Evolutionary conservation across 2,888 invertebrate species (phyloP), one percentile per base, ranked within the genome.

Genomic region (Papilio protenor): DNA sequence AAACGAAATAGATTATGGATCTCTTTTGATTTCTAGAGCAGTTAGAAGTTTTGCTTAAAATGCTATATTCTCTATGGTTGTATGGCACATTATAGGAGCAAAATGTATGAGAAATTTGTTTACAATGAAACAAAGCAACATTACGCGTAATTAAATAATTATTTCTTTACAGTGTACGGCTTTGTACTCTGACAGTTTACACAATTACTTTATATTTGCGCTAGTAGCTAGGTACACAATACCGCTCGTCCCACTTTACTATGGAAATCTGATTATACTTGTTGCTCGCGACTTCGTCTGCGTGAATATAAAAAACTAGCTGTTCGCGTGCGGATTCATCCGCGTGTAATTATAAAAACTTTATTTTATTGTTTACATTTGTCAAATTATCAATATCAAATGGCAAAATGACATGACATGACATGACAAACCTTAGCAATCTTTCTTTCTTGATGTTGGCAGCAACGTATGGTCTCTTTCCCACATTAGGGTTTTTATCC

Each of bases 61-160:
- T 61, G 16, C 27, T 27, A 61, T 66, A 66, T 66, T 59, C 18
- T 27, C n/a, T 66, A 66, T 64, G 3, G 8, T 66, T 66, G n/a
- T 1, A 66, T 40, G n/a, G 40, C n/a, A 27, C 64, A 64, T 61
- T 61, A 10, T 0, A 66, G 10, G 3, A 18, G 10, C n/a, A 40
- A 66, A 40, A 40, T 10, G 40, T 66, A 11, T 16, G 66, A n/a
- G 33, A 66, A 27, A 40, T 61, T 33, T 40, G 10, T 18, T 64
- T 10, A 66, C 66, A 66, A 66, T 27, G 40, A 66, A 66, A 40
- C 33, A 66, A 66, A 40, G 33, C 40, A 66, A 66, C 33, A 66
- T 66, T 33, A n/a, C 11, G 33, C 40, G 40, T 66, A 66, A 40
- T 66, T 66, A 66, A 40, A 66, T 66, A 66, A 66, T 66, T 66